phyloP scores from a whole-genome alignment of 2,888 invertebrate species.

The Stenotaenia linearis region DNA sequence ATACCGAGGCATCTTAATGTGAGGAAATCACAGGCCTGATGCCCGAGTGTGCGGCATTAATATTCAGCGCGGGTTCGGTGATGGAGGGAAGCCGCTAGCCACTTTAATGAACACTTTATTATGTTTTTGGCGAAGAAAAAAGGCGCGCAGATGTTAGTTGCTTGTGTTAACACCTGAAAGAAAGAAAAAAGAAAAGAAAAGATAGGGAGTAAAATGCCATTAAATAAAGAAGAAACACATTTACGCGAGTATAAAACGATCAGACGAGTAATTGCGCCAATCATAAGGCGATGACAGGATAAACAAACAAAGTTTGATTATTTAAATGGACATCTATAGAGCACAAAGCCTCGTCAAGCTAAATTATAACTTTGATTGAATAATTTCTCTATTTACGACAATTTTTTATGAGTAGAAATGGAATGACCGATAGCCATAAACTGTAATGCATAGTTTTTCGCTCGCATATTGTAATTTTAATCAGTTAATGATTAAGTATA shows the following conservation, averaged over 20 bases:
- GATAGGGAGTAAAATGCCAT: neutral
- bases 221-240: neutral
- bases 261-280: neutral
- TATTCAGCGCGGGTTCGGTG: neutral
- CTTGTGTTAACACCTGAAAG: neutral
- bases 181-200: neutral
- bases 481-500: no score
- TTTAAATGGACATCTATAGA: neutral
- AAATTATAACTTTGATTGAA: neutral
- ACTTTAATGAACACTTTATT: neutral
- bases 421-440: no score
- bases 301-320: neutral
- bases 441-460: no score
- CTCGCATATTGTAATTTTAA: no score
- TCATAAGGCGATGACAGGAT: neutral
- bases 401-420: neutral
- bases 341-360: neutral
- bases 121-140: neutral
- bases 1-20: neutral
- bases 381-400: neutral
- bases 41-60: neutral
- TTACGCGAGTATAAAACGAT: neutral
- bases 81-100: neutral
- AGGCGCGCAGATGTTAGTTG: neutral
- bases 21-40: neutral